Base-by-base conservation (phyloP, 1,140 invertebrate genomes). In the Drosophila auraria region DNA sequence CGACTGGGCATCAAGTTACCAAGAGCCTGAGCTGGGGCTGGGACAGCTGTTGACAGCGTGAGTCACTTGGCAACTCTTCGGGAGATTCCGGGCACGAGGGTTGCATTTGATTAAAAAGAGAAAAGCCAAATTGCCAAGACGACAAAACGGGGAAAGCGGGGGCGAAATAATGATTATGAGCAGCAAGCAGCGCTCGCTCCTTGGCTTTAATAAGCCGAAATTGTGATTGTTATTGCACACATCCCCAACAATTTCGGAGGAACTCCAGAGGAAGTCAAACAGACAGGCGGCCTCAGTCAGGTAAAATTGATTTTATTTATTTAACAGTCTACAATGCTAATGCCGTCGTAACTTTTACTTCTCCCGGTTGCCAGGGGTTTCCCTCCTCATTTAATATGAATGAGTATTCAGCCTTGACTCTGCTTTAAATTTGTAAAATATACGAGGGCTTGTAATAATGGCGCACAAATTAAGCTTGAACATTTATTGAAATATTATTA, bases 251-350 rank as follows among this genome's bases (percentile, higher is more conserved):
- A n/a, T 30, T 44, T 54, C 56, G 62, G 47, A 50, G 47, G 7
- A 45, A n/a, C 36, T 49, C 59, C 60, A 62, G 47, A 53, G 47
- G 9, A 38, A 54, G 33, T 45, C 40, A 61, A 40, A 44, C 64
- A 51, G 47, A 71, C 50, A 76, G 62, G 33, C 56, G 73, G 60
- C 11, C 30, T 47, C 74, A 58, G 64, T 63, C 25, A 72, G 73
- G 57, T 80, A 49, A 87, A 89, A 89, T 82, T 89, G 86, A 89
- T 90, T 89, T 89, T 89, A 89, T 84, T 89, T 89, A 89, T 89
- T 89, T 73, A 89, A 57, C 59, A 90, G 84, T 66, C 66, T 70
- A 64, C 76, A 79, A 71, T 40, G 63, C 87, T 87, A 75, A 87
- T 51, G 61, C 56, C n/a, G 78, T 40, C 51, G 78, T 61, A 74